Evolutionary conservation across 2,113 vertebrate species (phyloP), one percentile per base, ranked within the genome.

Genomic region (Ginglymostoma cirratum): DNA sequence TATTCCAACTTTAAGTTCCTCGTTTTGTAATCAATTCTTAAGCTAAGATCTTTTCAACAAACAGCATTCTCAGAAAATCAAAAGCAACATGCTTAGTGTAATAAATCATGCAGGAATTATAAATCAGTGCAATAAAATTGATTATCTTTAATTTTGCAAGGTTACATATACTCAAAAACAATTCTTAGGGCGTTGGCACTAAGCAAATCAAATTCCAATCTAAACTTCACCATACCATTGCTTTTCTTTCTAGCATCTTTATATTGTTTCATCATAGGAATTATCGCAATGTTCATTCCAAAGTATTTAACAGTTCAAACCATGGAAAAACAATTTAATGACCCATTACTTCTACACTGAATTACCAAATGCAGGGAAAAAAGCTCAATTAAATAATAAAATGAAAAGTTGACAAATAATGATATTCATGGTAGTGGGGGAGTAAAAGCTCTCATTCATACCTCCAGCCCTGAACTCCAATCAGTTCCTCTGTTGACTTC

Each of bases 401-500:
- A 95, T 95, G 94, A 14, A 76, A 76, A 95, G 38, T 72, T 76
- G 94, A 70, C 45, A 52, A 45, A 52, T 95, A 95, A 34, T 15
- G 42, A 24, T 95, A 45, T 52, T 95, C 67, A 95, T 27, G 27
- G 67, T 27, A 45, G 94, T 72, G 45, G 69, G n/a, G 38, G 45
- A 42, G 67, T 69, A 94, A 89, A 69, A 45, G n/a, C 69, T 27
- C 67, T 69, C 94, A 95, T 72, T 72, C 94, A 95, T 76, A 72
- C 92, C 94, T 95, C 94, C 72, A 67, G 78, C 96, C 65, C 78
- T 96, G 96, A 87, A 96, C 95, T 96, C 61, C 83, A 96, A 92
- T 96, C 83, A 92, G 80, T 90, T 55, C 69, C 38, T 96, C 96
- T 52, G 85, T 70, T 83, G 93, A 69, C 76, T 94, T 78, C 52